Evolutionary conservation across 2,797 vertebrate genomes (phyloP).

Genomic region (Thunnus albacares): DNA sequence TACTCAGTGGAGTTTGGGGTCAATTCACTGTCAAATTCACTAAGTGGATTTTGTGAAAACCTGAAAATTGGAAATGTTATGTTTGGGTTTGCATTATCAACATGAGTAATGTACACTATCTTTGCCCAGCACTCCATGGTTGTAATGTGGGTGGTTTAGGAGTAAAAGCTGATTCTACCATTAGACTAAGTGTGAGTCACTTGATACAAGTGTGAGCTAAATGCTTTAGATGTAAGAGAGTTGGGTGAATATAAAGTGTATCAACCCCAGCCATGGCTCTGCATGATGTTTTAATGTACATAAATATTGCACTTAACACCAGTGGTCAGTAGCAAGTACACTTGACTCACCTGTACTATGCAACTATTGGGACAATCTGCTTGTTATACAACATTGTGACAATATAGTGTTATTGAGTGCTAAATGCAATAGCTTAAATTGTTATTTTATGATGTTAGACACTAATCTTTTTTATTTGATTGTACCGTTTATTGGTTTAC

Average conservation of each 20-base stretch:
- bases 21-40: conserved; percentile 1
- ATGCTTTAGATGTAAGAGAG: conserved; percentile 46
- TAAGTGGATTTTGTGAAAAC: conserved; percentile 1
- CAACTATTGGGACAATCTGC: conserved; percentile 85
- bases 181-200: conserved; percentile 37
- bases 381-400: conserved; percentile 62
- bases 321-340: conserved; percentile 78
- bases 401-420: conserved; percentile 71
- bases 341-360: conserved; percentile 84
- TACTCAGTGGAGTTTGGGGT: conserved; percentile 5
- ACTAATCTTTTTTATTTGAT: conserved; percentile 70
- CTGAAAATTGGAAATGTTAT: conserved; percentile 11
- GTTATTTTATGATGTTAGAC: conserved; percentile 64
- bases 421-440: conserved; percentile 76
- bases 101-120: background rate
- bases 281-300: conserved; percentile 49
- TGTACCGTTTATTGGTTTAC: conserved; percentile 71
- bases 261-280: conserved; percentile 23
- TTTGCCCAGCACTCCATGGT: conserved; percentile 17
- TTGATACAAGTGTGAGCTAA: conserved; percentile 26
- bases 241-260: conserved; percentile 36
- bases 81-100: background rate
- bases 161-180: conserved; percentile 35
- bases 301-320: conserved; percentile 71
- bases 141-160: conserved; percentile 23